Percentiles rank a stretch among this genome's conserved stretches.
Conservation (phyloP, 1,140 invertebrate genomes). For the Euwallacea similis region DNA sequence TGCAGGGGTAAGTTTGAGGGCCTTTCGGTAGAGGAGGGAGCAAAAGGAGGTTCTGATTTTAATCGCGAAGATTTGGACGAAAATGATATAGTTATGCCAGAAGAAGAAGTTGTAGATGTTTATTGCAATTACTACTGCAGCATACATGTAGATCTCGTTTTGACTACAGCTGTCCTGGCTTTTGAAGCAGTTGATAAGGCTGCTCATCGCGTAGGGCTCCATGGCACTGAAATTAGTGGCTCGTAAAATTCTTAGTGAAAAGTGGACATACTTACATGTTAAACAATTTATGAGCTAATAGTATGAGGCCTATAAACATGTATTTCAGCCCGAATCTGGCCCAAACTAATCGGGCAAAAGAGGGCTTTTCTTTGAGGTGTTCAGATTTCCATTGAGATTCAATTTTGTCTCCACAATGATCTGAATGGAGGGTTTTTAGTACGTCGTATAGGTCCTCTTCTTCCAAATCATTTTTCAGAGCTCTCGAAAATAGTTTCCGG, state of each 20-base stretch:
- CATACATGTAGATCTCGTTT: slow-evolving; percentile 35
- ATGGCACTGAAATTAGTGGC: slow-evolving; percentile 29
- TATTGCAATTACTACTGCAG: slow-evolving; percentile 19
- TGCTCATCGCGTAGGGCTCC: slow-evolving; percentile 38
- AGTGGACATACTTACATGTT: slow-evolving; percentile 33
- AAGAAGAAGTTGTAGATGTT: slow-evolving; percentile 35
- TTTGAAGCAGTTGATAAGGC: slow-evolving; percentile 49
- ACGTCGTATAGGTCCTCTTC: slow-evolving; percentile 47
- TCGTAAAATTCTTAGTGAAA: background rate
- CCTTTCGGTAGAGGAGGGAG: slow-evolving; percentile 81
- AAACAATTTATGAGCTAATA: slow-evolving; percentile 33
- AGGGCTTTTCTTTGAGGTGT: slow-evolving; percentile 34
- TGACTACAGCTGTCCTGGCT: slow-evolving; percentile 45
- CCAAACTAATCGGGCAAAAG: slow-evolving; percentile 39
- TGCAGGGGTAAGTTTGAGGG: slow-evolving; percentile 68
- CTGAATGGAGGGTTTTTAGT: slow-evolving; percentile 38
- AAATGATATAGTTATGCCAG: slow-evolving; percentile 77
- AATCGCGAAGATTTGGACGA: slow-evolving; percentile 71
- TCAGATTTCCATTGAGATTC: slow-evolving; percentile 45
- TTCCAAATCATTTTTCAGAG: slow-evolving; percentile 40
- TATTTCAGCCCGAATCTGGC: slow-evolving; percentile 40
- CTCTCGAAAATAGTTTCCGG: slow-evolving; percentile 42
- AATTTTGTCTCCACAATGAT: slow-evolving; percentile 42
- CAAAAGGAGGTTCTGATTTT: slow-evolving; percentile 77
- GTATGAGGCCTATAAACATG: slow-evolving; percentile 33